Base-by-base conservation (phyloP, 2,113 vertebrate species). In the Aegithalos caudatus region DNA sequence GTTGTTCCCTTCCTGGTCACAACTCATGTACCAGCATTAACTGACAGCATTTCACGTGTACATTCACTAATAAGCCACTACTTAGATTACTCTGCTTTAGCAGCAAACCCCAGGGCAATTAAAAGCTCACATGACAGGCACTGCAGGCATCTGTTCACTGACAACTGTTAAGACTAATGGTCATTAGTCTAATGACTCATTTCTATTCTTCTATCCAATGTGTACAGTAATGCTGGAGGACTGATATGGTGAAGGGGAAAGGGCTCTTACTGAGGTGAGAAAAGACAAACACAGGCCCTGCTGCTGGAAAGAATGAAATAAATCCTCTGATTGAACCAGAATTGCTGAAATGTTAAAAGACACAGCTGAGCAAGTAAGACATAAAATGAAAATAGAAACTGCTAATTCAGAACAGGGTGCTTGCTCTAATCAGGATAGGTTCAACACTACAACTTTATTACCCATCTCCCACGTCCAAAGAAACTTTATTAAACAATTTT, bases 271-370 rank as follows among this genome's bases (percentile, higher is more conserved):
- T 8, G 76, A 95, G 82, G 93, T 95, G 92, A 90, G 92, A 94
- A 95, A 96, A 95, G 93, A 97, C 93, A 96, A 95, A 95, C 92
- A 95, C 47, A 60, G 76, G 70, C 67, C 61, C 82, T 78, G 51
- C 80, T 84, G 82, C 85, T 81, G 67, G 56, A 83, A 88, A 86
- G 79, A 95, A 81, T n/a, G 50, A 94, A 96, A 93, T 92, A 96
- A 94, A 95, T 88, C 88, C 82, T 93, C 64, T 23, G 51, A 95
- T 90, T 74, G 28, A 92, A 93, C 51, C 12, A 33, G 56, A 90
- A 93, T 85, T 93, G 73, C 71, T 92, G 90, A 94, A 95, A 86
- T 48, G 76, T 86, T 88, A 86, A 81, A 91, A 93, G 79, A 86
- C 50, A 88, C 67, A 83, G 40, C 67, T 81, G 44, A 94, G 72